Base-by-base conservation (phyloP, 2,797 vertebrate species). In the Betta splendens region DNA sequence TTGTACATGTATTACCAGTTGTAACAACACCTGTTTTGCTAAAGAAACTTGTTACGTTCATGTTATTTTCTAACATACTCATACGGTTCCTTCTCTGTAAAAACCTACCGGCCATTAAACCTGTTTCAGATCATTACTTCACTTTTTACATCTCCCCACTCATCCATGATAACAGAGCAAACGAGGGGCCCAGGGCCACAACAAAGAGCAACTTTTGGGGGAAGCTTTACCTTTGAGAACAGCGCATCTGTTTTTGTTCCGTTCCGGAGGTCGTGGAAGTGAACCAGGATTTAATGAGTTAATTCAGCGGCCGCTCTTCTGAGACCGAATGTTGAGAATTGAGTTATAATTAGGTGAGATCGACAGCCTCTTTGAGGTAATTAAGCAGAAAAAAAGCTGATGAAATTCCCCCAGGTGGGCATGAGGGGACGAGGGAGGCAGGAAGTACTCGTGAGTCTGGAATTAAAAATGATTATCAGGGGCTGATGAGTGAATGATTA, bases 281-380 rank as follows among this genome's bases (percentile, higher is more conserved):
- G 71, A 85, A 83, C 71, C 7, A 38, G 70, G 79, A 85, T 81
- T 72, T 60, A 86, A 83, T 49, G 73, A 72, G 80, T 87, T 75
- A 80, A 69, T 80, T 84, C 55, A 55, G 49, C 67, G 70, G 72
- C 73, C 35, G 37, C 64, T 72, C 79, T 76, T 69, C 49, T 36
- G 79, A 75, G 79, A 59, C 69, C 37, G 39, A 43, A 58, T 18
- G 28, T n/a, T 22, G 57, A 69, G 67, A 82, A 89, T 64, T 56
- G 63, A 86, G 81, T 72, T 72, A 79, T 87, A 89, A 91, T 89
- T 88, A 89, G 79, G 20, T 32, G 56, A 85, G 86, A 92, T 32
- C 89, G 90, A 89, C 87, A 83, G 85, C 65, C 69, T 80, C 83
- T 90, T 88, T 86, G 75, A 85, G 78, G 87, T 90, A 89, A 91